Conservation (phyloP, 2,888 invertebrate genomes). For the Proisotoma minuta region DNA sequence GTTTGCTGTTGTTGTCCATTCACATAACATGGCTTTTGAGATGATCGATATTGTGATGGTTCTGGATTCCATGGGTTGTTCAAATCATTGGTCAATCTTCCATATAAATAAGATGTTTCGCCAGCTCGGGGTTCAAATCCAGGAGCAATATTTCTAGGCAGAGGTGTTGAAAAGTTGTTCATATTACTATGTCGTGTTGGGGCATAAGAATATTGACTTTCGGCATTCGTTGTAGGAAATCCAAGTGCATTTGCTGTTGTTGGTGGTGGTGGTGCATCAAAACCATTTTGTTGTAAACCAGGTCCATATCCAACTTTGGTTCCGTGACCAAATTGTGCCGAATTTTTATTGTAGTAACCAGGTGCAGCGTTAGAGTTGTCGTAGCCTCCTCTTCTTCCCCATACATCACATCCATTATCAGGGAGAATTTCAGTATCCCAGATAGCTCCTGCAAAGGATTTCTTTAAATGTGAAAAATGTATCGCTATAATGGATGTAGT, state of each 20-base stretch:
- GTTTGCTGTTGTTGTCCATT: not conserved
- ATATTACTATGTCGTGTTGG: too few relatives aligned
- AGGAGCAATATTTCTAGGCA: too few relatives aligned
- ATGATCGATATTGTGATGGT: constrained; percentile 10
- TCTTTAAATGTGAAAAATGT: not conserved
- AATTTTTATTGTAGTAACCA: constrained; percentile 1
- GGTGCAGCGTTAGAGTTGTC: constrained; percentile 30
- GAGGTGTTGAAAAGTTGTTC: too few relatives aligned
- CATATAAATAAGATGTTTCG: too few relatives aligned
- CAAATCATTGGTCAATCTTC: too few relatives aligned
- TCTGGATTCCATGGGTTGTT: too few relatives aligned
- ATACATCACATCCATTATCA: constrained; percentile 45
- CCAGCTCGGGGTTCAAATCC: too few relatives aligned
- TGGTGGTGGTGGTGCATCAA: not conserved
- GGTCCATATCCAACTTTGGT: constrained; percentile 2
- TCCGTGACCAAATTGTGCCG: not conserved
- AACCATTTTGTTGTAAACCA: too few relatives aligned
- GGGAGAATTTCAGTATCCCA: constrained; percentile 39
- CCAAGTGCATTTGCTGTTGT: not conserved
- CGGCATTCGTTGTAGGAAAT: not conserved
- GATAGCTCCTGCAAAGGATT: constrained; percentile 1
- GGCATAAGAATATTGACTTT: not conserved
- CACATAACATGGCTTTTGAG: not conserved
- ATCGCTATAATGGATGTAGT: not conserved
- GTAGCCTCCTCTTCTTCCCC: constrained; percentile 26